phyloP scores from a whole-genome alignment of 2,113 vertebrate genomes.

The Ceratotherium simum region DNA sequence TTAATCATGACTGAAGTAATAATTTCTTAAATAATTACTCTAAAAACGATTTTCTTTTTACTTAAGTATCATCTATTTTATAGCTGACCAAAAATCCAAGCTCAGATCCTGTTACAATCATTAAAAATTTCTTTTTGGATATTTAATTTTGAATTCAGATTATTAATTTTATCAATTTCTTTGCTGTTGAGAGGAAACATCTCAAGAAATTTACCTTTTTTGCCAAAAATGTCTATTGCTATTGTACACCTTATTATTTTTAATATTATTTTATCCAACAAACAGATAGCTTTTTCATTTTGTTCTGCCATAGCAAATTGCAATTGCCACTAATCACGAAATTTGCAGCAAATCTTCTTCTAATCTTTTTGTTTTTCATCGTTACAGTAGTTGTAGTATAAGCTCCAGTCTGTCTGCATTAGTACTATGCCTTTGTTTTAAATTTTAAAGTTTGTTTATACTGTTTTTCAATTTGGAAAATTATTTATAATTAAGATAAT shows the following conservation, averaged over 20 bases:
- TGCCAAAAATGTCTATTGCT: background rate
- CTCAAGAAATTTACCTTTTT: background rate
- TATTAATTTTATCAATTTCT: background rate
- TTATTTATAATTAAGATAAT: background rate
- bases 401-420: background rate
- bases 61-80: background rate
- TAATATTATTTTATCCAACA: background rate
- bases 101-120: background rate
- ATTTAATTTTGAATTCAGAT: background rate
- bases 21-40: background rate
- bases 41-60: background rate
- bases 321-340: accelerated
- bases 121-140: background rate
- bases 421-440: background rate
- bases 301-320: background rate
- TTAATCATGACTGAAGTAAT: background rate
- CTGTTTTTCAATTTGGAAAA: background rate
- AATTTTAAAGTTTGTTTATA: background rate
- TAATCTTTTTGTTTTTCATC: background rate
- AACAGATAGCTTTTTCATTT: background rate
- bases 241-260: background rate
- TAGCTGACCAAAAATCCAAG: background rate
- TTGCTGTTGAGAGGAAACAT: background rate
- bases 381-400: background rate
- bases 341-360: background rate